Conservation (phyloP, 2,888 invertebrate species). For the Drosophila meridionalis region DNA sequence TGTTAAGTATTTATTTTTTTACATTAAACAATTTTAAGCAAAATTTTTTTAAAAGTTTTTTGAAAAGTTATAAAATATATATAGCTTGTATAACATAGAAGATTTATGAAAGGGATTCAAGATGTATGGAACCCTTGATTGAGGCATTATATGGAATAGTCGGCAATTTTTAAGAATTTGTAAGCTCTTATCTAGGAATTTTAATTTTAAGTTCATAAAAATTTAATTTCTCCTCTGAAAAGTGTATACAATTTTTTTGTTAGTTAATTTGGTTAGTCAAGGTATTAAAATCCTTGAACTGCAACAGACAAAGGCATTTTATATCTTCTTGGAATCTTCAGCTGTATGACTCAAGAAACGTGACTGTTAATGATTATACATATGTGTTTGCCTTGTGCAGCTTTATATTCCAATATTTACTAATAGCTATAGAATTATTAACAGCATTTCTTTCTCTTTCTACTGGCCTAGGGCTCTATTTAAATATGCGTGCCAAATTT, state of each 20-base stretch:
- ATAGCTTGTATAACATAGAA: too few species aligned
- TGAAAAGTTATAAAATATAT: too few species aligned
- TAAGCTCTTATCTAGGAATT: too few species aligned
- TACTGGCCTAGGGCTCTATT: conserved; percentile 22
- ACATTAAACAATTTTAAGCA: too few species aligned
- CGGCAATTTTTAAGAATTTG: not conserved
- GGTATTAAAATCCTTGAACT: conserved; percentile 1
- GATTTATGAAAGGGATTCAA: too few species aligned
- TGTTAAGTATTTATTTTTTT: too few species aligned
- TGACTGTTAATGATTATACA: not conserved
- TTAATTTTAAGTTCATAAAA: not conserved
- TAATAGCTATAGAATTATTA: conserved; percentile 24
- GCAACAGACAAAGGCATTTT: conserved; percentile 18
- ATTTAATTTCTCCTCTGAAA: too few species aligned
- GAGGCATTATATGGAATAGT: not conserved
- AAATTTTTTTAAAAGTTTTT: too few species aligned
- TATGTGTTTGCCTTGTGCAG: conserved; percentile 7
- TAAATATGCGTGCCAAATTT: conserved; percentile 29
- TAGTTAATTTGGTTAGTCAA: not conserved
- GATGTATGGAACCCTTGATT: too few species aligned
- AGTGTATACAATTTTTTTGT: not conserved
- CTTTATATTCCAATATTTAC: conserved; percentile 20
- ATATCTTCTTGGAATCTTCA: not conserved
- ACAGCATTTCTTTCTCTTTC: conserved; percentile 11
- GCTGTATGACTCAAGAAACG: conserved; percentile 3